Base-by-base conservation (phyloP, 2,113 vertebrate genomes). In the Theristicus caerulescens region DNA sequence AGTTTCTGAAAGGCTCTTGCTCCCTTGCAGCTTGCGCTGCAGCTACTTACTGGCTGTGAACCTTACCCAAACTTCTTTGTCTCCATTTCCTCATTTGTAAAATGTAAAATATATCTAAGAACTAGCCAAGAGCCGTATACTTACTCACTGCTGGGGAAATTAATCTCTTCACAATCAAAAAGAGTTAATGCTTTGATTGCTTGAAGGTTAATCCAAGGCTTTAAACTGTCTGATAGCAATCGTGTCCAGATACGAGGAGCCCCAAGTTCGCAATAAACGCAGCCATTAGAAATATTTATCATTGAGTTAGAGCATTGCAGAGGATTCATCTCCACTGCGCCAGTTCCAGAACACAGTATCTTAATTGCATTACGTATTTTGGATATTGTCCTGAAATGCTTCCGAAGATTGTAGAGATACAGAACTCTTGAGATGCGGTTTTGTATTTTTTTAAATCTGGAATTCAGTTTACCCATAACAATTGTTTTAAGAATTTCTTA, bases 261-360 rank as follows among this genome's bases (percentile, higher is more conserved):
- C 72, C 16, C 88, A 83, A 54, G 12, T 82, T 36, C 82, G 58
- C 27, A 46, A 73, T 34, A 92, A 90, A 51, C 16, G n/a, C 20
- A 80, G 13, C 34, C 69, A 71, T 84, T 78, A 67, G 59, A 86
- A 95, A 90, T 88, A 92, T 71, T 92, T 93, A 72, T 78, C 51
- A 66, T 13, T 65, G 51, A 70, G 29, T 66, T 42, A 83, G 18
- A 90, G n/a, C n/a, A 55, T 1, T 85, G 70, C 90, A 69, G 46
- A 82, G 42, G 51, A 88, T 90, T 85, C 77, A 49, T 77, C 71
- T 83, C 79, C 88, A 55, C 71, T 62, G 42, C 0, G 1, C 22
- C 71, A 51, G 5, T 92, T 57, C 55, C 55, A 93, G 88, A 82
- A 81, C 67, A 78, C 47, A 74, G 16, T 78, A 62, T 74, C 61